Evolutionary conservation across 2,797 vertebrate species (phyloP).

Genomic region (Phrynocephalus forsythii): DNA sequence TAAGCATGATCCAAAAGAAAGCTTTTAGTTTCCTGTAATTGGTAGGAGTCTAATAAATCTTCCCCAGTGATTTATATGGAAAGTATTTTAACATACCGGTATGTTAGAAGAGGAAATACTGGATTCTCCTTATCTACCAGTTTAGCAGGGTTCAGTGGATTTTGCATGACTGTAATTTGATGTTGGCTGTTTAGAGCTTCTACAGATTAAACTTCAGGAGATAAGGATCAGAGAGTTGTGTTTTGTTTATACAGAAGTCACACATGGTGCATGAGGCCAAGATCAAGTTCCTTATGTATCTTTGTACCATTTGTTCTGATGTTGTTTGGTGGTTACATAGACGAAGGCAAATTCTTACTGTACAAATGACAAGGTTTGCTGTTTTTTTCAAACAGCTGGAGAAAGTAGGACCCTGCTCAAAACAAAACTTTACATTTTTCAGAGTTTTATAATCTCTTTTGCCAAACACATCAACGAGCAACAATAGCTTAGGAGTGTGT

Average conservation of each 20-base stretch:
- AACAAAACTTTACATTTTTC: too few relatives aligned
- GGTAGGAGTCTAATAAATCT: neutral
- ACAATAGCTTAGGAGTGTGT: neutral
- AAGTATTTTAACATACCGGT: neutral
- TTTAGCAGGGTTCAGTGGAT: too few relatives aligned
- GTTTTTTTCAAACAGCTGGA: too few relatives aligned
- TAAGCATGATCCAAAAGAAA: neutral
- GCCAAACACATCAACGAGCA: neutral
- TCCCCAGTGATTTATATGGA: neutral
- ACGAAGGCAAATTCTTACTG: too few relatives aligned
- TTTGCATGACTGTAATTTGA: neutral
- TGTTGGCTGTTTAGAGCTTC: neutral
- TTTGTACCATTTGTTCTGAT: neutral
- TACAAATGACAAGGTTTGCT: too few relatives aligned
- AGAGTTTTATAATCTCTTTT: neutral
- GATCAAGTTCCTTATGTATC: neutral
- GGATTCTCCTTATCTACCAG: too few relatives aligned
- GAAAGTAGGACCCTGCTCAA: too few relatives aligned
- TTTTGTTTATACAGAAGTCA: neutral
- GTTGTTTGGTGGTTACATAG: neutral
- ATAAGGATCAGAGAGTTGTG: neutral
- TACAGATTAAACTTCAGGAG: neutral
- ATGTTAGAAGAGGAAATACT: too few relatives aligned
- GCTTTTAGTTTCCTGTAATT: neutral
- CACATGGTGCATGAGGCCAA: neutral